phyloP scores from a whole-genome alignment of 2,888 invertebrate species.

The Eupithecia exiguata region DNA sequence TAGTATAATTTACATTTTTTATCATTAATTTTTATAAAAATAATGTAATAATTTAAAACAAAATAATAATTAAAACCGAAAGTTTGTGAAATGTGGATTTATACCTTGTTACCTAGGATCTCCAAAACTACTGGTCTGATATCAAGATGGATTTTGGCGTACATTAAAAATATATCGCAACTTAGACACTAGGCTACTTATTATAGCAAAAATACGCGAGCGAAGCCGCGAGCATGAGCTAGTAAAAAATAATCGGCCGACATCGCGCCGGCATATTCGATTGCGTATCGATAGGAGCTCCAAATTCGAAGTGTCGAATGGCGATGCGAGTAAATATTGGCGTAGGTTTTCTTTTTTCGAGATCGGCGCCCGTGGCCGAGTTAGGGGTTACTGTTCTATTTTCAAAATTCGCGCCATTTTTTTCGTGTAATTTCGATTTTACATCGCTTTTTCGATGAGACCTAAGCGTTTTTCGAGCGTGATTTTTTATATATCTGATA shows the following conservation, averaged over 20 bases:
- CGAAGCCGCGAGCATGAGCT: not conserved
- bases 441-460: slow-evolving; percentile 50
- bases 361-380: slow-evolving; percentile 79
- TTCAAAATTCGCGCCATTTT: slow-evolving; percentile 68
- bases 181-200: too few species aligned
- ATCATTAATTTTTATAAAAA: too few species aligned
- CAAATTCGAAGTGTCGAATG: slow-evolving; percentile 57
- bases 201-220: too few species aligned
- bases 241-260: slow-evolving; percentile 32
- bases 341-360: slow-evolving; percentile 68
- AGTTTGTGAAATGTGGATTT: too few species aligned
- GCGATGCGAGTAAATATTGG: slow-evolving; percentile 68
- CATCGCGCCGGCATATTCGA: slow-evolving; percentile 36
- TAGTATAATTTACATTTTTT: too few species aligned
- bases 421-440: slow-evolving; percentile 49
- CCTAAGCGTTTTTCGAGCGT: slow-evolving; percentile 16
- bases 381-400: slow-evolving; percentile 80
- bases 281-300: slow-evolving; percentile 63
- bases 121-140: too few species aligned
- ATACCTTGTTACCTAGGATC: too few species aligned
- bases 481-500: slow-evolving; percentile 21
- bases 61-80: too few species aligned
- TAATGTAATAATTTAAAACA: too few species aligned
- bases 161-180: too few species aligned
- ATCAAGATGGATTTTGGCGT: too few species aligned